Conservation (phyloP, 2,113 vertebrate genomes). For the human region DNA sequence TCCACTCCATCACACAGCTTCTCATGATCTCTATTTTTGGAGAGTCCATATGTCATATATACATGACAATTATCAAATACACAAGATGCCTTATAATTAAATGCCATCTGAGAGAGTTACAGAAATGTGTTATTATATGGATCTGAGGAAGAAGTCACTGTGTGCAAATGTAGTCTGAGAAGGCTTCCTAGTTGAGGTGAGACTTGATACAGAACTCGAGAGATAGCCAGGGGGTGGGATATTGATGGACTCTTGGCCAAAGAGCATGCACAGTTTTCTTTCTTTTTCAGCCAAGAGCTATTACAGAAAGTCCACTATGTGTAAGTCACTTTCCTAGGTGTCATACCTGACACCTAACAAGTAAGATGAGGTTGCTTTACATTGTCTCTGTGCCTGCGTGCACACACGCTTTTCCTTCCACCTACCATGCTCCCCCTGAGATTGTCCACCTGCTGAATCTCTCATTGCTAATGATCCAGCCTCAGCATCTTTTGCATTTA, state of each 20-base stretch:
- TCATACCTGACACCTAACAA: neutral
- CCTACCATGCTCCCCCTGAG: neutral
- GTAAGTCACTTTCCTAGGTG: neutral
- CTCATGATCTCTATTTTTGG: neutral
- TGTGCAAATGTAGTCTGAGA: neutral
- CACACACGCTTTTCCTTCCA: neutral
- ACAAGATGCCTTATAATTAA: neutral
- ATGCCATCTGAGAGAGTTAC: neutral
- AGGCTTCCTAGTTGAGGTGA: neutral
- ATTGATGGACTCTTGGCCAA: neutral
- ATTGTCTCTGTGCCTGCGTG: accelerated
- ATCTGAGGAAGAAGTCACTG: neutral
- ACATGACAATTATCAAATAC: neutral
- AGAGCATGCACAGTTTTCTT: neutral
- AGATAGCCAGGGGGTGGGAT: neutral
- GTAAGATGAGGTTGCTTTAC: neutral
- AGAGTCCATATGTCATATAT: neutral
- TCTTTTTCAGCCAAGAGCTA: neutral
- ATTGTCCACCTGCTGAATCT: neutral
- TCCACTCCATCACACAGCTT: neutral
- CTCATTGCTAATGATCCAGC: neutral
- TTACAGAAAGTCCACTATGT: neutral
- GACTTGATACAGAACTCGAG: neutral
- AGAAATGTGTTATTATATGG: neutral
- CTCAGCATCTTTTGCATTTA: neutral